phyloP scores from a whole-genome alignment of 2,888 invertebrate genomes.

The Xanthorhoe spadicearia region DNA sequence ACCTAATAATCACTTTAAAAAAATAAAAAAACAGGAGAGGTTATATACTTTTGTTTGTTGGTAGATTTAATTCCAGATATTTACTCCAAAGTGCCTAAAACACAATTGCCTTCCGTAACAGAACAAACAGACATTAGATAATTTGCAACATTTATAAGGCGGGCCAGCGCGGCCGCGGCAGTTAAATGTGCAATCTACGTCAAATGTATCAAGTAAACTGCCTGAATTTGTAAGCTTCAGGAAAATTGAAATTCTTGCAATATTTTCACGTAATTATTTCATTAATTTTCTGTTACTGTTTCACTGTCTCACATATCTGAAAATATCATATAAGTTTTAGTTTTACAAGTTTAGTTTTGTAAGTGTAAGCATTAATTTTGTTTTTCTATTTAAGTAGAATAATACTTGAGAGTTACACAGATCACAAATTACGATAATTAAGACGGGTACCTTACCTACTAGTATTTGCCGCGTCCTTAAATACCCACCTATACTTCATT shows the following conservation, averaged over 20 bases:
- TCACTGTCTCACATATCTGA: background rate
- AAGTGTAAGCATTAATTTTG: too few species aligned
- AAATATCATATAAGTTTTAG: too few species aligned
- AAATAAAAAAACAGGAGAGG: too few species aligned
- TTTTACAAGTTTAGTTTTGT: too few species aligned
- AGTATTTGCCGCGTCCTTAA: too few species aligned
- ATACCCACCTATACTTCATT: background rate
- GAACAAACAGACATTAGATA: slow-evolving; percentile 4
- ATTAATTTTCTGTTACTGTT: slow-evolving; percentile 5
- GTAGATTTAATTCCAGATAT: background rate
- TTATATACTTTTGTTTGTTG: background rate
- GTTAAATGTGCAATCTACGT: slow-evolving; percentile 63
- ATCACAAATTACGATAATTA: too few species aligned
- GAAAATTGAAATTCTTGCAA: slow-evolving; percentile 60
- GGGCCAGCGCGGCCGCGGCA: slow-evolving; percentile 26
- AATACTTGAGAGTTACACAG: too few species aligned
- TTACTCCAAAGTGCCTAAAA: background rate
- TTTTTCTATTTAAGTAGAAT: too few species aligned
- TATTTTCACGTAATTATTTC: slow-evolving; percentile 25
- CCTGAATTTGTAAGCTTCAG: slow-evolving; percentile 54
- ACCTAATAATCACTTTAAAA: too few species aligned
- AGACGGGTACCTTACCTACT: too few species aligned
- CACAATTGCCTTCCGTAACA: background rate
- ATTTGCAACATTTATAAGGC: slow-evolving; percentile 7
- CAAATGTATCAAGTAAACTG: slow-evolving; percentile 68